phyloP scores from a whole-genome alignment of 2,113 vertebrate species.

The Nematolebias whitei region DNA sequence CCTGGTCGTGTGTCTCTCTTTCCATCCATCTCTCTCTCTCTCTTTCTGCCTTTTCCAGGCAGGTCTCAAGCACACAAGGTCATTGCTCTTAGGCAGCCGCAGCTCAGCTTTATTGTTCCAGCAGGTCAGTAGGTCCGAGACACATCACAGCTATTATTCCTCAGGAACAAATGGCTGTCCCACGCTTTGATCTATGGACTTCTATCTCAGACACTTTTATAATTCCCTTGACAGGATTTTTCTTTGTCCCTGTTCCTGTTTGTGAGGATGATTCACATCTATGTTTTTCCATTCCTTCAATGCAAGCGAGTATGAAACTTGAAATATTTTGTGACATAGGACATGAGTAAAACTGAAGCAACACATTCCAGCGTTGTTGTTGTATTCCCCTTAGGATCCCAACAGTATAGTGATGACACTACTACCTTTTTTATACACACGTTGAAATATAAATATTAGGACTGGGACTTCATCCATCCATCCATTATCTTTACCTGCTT shows the following conservation, averaged over 20 bases:
- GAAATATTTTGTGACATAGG: constrained; percentile 39
- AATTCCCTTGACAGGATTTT: constrained; percentile 82
- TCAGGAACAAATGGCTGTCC: constrained; percentile 81
- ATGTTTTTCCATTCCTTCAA: constrained; percentile 55
- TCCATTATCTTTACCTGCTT: too few relatives aligned
- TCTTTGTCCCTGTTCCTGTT: constrained; percentile 73
- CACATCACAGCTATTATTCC: constrained; percentile 83
- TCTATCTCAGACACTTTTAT: constrained; percentile 78
- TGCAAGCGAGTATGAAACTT: constrained; percentile 56
- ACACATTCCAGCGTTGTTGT: constrained; percentile 12
- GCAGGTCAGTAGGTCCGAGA: constrained; percentile 78
- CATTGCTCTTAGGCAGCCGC: constrained; percentile 80
- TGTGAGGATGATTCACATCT: constrained; percentile 71
- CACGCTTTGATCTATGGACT: constrained; percentile 82
- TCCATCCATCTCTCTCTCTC: constrained; percentile 72
- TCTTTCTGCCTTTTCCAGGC: constrained; percentile 58
- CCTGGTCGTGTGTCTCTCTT: constrained; percentile 69
- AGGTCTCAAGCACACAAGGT: constrained; percentile 76
- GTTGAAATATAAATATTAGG: not conserved
- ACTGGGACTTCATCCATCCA: not conserved
- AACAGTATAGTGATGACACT: not conserved
- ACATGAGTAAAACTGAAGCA: constrained; percentile 24
- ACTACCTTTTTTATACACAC: not conserved
- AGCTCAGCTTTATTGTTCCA: constrained; percentile 79
- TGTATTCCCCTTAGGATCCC: not conserved